phyloP scores from a whole-genome alignment of 2,888 invertebrate species.

The Pachliopta kotzebuea region DNA sequence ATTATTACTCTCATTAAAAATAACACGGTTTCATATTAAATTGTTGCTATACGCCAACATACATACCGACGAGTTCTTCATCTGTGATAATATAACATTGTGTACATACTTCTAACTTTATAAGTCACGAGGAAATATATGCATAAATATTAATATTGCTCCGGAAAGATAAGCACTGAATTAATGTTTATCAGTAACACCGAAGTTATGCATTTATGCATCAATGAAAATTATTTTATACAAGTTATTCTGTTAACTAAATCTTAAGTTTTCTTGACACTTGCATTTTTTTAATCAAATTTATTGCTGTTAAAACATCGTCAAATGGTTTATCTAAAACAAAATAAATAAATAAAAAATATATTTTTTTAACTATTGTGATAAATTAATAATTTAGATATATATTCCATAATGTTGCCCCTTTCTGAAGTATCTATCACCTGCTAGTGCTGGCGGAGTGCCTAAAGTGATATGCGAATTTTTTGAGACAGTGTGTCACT shows the following conservation, averaged over 20 bases:
- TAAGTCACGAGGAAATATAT: slow-evolving; percentile 23
- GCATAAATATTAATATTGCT: slow-evolving; percentile 20
- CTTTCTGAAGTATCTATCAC: slow-evolving; percentile 12
- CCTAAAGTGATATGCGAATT: slow-evolving; percentile 3
- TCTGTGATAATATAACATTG: slow-evolving; percentile 10
- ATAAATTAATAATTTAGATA: too few species aligned
- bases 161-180: slow-evolving; percentile 20
- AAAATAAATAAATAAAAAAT: too few species aligned
- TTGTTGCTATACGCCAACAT: too few species aligned
- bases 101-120: slow-evolving; percentile 12
- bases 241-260: background rate
- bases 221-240: slow-evolving; percentile 7
- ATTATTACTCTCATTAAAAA: too few species aligned
- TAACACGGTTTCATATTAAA: too few species aligned
- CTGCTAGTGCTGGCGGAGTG: slow-evolving; percentile 13
- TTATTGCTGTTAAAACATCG: too few species aligned
- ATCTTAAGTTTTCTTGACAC: too few species aligned
- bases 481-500: slow-evolving; percentile 6
- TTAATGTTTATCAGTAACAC: slow-evolving; percentile 23
- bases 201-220: slow-evolving; percentile 8
- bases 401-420: slow-evolving; percentile 3
- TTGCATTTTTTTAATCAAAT: too few species aligned
- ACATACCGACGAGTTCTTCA: background rate
- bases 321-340: too few species aligned
- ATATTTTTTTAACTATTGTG: too few species aligned